Evolutionary conservation across 2,113 vertebrate genomes (phyloP).

Genomic region (Pluvianellus socialis): DNA sequence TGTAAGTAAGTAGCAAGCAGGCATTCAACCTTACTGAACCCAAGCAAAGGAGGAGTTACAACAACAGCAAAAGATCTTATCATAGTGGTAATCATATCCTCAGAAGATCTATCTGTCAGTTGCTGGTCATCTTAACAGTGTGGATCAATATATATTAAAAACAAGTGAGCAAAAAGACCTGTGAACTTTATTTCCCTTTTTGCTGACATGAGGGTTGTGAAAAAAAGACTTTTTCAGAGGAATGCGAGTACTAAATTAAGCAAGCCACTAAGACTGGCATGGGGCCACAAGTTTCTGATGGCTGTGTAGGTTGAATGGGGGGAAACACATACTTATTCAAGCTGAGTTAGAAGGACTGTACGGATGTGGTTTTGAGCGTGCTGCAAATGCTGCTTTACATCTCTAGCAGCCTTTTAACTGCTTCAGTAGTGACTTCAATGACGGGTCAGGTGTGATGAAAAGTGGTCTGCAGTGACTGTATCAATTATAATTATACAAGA

Average conservation of each 20-base stretch:
- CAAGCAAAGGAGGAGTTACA: background rate
- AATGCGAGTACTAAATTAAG: background rate
- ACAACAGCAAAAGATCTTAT: background rate
- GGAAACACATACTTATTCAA: background rate
- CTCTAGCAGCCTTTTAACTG: background rate
- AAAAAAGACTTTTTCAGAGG: background rate
- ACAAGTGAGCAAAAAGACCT: background rate
- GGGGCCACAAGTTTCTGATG: background rate
- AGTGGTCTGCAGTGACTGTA: background rate
- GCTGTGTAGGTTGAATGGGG: fast-evolving
- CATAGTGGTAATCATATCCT: background rate
- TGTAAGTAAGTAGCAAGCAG: background rate
- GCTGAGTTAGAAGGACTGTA: background rate
- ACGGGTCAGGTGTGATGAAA: background rate
- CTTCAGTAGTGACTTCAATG: background rate
- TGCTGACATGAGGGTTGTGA: background rate
- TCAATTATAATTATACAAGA: background rate
- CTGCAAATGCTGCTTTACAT: background rate
- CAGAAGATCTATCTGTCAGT: background rate
- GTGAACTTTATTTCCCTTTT: background rate
- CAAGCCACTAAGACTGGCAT: background rate
- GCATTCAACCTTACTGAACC: background rate
- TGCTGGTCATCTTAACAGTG: background rate
- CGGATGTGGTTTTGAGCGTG: background rate
- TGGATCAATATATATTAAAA: slow-evolving; percentile 28